These are phyloP conservation scores for Scelioninae gen. 2 DNA, from an alignment of 2,888 invertebrate species.

Conservation along the genomic window DNA sequence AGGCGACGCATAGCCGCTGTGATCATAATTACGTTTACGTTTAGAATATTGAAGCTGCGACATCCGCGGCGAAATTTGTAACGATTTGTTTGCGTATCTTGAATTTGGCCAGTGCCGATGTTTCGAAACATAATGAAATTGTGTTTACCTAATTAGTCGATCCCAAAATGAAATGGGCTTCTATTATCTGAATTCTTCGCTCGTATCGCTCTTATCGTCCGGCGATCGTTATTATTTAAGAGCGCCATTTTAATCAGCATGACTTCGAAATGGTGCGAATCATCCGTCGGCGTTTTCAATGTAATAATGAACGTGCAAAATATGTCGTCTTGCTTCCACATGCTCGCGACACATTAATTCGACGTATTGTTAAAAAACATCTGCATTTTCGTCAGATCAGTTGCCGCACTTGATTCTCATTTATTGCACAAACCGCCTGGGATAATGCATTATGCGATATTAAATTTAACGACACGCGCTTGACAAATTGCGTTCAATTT, in stretches of 20 bases:
- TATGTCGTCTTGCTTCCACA: background rate
- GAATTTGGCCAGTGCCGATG: constrained; percentile 24
- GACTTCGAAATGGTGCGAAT: background rate
- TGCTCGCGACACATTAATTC: background rate
- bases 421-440: constrained; percentile 23
- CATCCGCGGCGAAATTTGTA: constrained; percentile 45
- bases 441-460: constrained; percentile 32
- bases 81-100: constrained; percentile 55
- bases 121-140: constrained; percentile 38
- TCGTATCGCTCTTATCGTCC: background rate
- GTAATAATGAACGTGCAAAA: background rate
- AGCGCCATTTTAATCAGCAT: background rate
- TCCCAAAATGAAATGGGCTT: constrained; percentile 20
- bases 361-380: constrained; percentile 13
- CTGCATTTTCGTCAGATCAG: no score
- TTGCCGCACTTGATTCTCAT: constrained; percentile 12
- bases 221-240: background rate
- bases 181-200: background rate
- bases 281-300: background rate
- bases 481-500: no score
- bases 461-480: constrained; percentile 24
- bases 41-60: constrained; percentile 52
- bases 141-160: constrained; percentile 47
- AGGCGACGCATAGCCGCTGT: constrained; percentile 18
- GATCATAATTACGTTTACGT: constrained; percentile 53